Evolutionary conservation across 2,113 vertebrate genomes (phyloP), one percentile per base, ranked within the genome.

Genomic region (Cettia cetti): DNA sequence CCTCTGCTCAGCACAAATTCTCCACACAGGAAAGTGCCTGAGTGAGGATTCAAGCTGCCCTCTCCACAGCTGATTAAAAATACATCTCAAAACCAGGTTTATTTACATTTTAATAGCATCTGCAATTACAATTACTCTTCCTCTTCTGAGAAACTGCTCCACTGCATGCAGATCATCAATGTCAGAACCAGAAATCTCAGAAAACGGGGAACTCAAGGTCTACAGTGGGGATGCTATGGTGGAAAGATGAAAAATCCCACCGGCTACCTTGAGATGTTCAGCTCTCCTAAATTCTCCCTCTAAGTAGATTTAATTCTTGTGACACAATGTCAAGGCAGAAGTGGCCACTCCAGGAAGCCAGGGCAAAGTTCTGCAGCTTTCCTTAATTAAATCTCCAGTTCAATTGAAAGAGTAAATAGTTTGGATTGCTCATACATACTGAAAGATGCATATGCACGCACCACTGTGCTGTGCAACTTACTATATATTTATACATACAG

Each of bases 101-200:
- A 96, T 95, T 97, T 96, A 96, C 96, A 97, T 95, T 97, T 97
- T 97, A 97, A 97, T 97, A 96, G 69, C 92, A 95, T 97, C 94
- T 97, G 95, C 95, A 96, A 96, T 97, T 96, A 96, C 89, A 96
- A 97, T 97, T 96, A 82, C 92, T 65, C 68, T 82, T 85, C 91
- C 85, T 78, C 74, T 70, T 91, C 86, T 35, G 52, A 56, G 79
- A 79, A 89, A n/a, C 66, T 39, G 70, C 84, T 95, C 54, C n/a
- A 72, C 83, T 94, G 95, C 88, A 94, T 97, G 91, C 90, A 94
- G 94, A 97, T 96, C 91, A 83, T 66, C 2, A 22, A 60, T 23
- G 52, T 79, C 44, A 63, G 40, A 53, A 39, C 12, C 1, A 3
- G 86, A 86, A 81, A 53, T 65, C 68, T 76, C 49, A 83, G 35